Evolutionary conservation across 2,888 invertebrate genomes (phyloP), one percentile per base, ranked within the genome.

Genomic region (Melolontha melolontha): DNA sequence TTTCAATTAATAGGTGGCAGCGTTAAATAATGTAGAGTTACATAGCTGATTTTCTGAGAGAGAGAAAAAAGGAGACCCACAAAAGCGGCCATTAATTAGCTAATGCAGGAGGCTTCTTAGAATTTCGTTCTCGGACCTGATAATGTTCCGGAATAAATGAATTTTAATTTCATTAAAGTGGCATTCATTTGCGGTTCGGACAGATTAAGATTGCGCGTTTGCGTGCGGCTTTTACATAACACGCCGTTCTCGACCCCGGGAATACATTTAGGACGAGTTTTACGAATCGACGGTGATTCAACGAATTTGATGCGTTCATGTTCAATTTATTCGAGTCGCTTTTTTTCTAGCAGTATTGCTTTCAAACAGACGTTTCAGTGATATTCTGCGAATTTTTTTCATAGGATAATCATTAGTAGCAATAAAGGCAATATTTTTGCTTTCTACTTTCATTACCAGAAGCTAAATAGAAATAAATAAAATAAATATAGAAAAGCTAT

Each of bases 81-180:
- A 63, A 63, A 64, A 65, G 69, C 70, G 55, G 70, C 67, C 71
- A 79, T 81, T 82, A 81, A 82, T 82, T 81, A 82, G 78, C 79
- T 82, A 80, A 81, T 80, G 80, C 78, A 76, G 71, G 64, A 42
- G 55, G 69, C 72, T 81, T 82, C 82, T 81, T 75, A 80, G 81
- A 82, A 81, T 79, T 78, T 79, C 78, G 75, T 75, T 71, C 77
- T 71, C 72, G 74, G 74, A 78, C 76, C 80, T 75, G 79, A 80
- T 80, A 81, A 79, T 78, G 80, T 79, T 76, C 80, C 76, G 78
- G 82, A 81, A 82, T 82, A 82, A 82, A 83, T 82, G 82, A 82
- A 82, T 83, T 82, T 82, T 82, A 83, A 82, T 83, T 82, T 83
- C 81, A 81, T 82, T 82, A 82, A 81, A 81, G 81, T 78, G 79